These are phyloP conservation scores for Sphaerodactylus townsendi DNA, from an alignment of 2,113 vertebrate species.

Conservation along the genomic window DNA sequence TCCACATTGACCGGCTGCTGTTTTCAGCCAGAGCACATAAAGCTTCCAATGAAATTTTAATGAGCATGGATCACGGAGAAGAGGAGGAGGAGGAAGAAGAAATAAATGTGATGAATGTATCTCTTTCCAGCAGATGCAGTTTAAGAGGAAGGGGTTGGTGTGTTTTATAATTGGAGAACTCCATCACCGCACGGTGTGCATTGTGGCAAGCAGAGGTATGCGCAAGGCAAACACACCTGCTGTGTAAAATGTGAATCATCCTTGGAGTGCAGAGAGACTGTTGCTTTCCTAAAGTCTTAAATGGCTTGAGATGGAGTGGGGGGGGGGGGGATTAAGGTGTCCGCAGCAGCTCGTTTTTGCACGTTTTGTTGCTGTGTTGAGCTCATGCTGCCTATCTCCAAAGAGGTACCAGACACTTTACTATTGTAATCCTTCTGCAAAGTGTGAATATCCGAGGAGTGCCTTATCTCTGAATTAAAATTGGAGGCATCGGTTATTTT, in stretches of 20 bases:
- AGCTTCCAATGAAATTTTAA: conserved; percentile 39
- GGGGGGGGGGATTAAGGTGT: background rate
- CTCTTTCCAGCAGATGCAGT: background rate
- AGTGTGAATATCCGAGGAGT: no score
- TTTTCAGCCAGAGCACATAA: conserved; percentile 10
- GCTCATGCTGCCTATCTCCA: no score
- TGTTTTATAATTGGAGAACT: background rate
- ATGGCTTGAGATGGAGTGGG: background rate
- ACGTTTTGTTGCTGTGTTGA: no score
- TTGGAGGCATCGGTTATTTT: no score
- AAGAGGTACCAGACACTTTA: no score
- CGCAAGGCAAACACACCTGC: background rate
- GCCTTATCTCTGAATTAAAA: no score
- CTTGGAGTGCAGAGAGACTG: background rate
- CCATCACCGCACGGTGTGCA: background rate
- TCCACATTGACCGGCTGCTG: background rate
- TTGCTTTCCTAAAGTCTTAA: background rate
- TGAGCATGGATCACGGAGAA: background rate
- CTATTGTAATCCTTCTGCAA: no score
- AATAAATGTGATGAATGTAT: background rate
- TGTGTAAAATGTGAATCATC: background rate
- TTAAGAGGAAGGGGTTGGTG: background rate
- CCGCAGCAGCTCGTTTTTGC: background rate
- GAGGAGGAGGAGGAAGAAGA: background rate
- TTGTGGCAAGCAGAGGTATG: background rate